These are phyloP conservation scores for Diglossa brunneiventris DNA, from an alignment of 2,113 vertebrate species.

Conservation along the genomic window DNA sequence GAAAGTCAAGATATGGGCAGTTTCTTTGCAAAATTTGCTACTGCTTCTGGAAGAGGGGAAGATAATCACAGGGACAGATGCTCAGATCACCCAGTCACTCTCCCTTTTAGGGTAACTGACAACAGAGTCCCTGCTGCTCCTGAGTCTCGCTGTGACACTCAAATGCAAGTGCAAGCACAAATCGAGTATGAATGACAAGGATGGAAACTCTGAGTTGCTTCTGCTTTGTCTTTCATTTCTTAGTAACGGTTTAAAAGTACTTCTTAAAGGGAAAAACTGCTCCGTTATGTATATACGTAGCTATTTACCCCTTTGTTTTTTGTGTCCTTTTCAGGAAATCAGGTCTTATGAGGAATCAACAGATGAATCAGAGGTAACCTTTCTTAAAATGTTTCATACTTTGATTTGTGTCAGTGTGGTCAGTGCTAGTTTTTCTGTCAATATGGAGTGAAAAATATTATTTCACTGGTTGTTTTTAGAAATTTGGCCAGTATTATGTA, in stretches of 20 bases:
- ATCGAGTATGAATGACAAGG: background rate
- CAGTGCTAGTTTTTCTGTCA: background rate
- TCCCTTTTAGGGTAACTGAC: background rate
- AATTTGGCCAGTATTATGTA: background rate
- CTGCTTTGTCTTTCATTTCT: background rate
- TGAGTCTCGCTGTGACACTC: background rate
- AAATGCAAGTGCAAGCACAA: background rate
- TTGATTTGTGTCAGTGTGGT: background rate
- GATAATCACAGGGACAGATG: background rate
- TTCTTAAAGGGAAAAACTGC: background rate
- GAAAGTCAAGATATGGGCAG: background rate
- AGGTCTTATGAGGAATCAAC: conserved; percentile 86
- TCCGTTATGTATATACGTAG: background rate
- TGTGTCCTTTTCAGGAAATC: conserved; percentile 76
- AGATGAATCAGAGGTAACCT: conserved; percentile 94
- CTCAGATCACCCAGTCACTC: background rate
- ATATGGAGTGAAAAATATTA: background rate
- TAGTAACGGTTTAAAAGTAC: background rate
- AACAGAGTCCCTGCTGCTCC: background rate
- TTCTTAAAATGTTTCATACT: background rate
- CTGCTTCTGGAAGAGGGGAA: background rate
- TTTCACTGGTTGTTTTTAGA: background rate
- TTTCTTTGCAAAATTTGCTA: background rate
- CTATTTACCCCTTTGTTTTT: background rate
- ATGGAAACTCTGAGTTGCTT: background rate